Evolutionary conservation across 2,797 vertebrate species (phyloP).

Genomic region (Sciaenops ocellatus): DNA sequence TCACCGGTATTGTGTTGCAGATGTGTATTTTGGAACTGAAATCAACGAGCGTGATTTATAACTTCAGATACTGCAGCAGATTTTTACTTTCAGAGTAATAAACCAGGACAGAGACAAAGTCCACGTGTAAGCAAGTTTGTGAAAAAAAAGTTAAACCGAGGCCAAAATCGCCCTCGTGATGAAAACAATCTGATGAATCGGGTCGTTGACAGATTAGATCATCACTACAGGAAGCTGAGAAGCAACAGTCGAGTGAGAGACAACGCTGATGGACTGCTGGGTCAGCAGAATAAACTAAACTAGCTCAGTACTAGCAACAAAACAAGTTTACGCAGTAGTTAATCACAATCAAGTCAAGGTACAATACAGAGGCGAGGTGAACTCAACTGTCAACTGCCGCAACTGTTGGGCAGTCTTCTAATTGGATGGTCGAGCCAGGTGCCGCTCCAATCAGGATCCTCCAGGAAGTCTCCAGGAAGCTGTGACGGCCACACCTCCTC

Average conservation of each 20-base stretch:
- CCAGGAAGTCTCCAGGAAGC: too few species aligned
- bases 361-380: too few species aligned
- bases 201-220: slow-evolving; percentile 1
- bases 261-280: not conserved
- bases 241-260: not conserved
- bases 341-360: too few species aligned
- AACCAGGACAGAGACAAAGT: not conserved
- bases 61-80: not conserved
- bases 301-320: too few species aligned
- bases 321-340: too few species aligned
- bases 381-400: too few species aligned
- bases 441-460: too few species aligned
- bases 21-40: slow-evolving; percentile 27
- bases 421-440: too few species aligned
- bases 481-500: too few species aligned
- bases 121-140: not conserved
- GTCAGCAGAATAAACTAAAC: not conserved
- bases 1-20: slow-evolving; percentile 12
- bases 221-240: slow-evolving; percentile 12
- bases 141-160: not conserved
- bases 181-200: slow-evolving; percentile 13
- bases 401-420: too few species aligned
- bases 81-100: slow-evolving; percentile 13
- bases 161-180: slow-evolving; percentile 11
- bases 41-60: slow-evolving; percentile 4